Base-by-base conservation (phyloP, 2,113 vertebrate species). In the Atherinomorus stipes region DNA sequence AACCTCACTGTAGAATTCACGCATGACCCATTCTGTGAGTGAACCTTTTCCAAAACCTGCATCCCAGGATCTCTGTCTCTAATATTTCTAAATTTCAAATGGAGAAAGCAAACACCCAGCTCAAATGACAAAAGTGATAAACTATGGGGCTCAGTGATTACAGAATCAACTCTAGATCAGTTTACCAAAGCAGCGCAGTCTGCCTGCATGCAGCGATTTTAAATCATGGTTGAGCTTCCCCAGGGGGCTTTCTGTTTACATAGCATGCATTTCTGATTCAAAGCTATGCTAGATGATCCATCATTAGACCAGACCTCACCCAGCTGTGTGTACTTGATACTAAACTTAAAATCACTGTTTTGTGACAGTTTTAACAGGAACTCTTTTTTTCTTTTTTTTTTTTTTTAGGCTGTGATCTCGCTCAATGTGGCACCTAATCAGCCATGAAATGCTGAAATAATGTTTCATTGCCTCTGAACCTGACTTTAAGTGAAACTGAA, bases 181-280 rank as follows among this genome's bases (percentile, higher is more conserved):
- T 71, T 91, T 89, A 80, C 90, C 57, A 69, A 83, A 81, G 79
- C 87, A 74, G 65, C 26, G 59, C 64, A 49, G 37, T 71, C 63
- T 80, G 76, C 56, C 65, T 67, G 65, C 71, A 51, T 19, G 63
- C 66, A 77, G 63, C 81, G 37, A 87, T 89, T 91, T 77, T 8
- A 85, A 81, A 71, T 61, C 66, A 67, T 74, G 25, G 68, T 84
- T 71, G 38, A 53, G 23, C 86, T 88, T 83, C 77, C 75, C 63
- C 42, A 4, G 63, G 74, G 71, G 42, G 49, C 45, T 56, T 58
- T 34, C 42, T 71, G 82, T 80, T 74, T 86, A 78, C 42, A 28
- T 19, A 47, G 72, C 67, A 60, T 78, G 62, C 74, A 74, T 78
- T 78, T 70, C 70, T 80, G 73, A 83, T 81, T 75, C 68, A 66